phyloP scores from a whole-genome alignment of 2,113 vertebrate genomes.

The Osmerus eperlanus region DNA sequence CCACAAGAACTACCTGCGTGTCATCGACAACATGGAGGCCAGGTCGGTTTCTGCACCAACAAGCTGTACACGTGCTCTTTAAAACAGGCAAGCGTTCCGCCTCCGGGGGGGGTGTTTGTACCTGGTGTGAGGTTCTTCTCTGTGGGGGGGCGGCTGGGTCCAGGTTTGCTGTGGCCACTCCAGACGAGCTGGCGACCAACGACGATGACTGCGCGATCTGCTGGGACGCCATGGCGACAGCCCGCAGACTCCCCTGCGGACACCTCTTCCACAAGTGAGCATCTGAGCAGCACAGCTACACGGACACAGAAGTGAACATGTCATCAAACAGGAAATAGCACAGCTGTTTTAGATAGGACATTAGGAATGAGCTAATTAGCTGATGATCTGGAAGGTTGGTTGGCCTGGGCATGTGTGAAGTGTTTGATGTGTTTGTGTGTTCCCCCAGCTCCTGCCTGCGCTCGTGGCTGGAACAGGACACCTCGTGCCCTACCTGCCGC shows the following conservation, averaged over 20 bases:
- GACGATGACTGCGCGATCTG: constrained; percentile 98
- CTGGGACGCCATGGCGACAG: constrained; percentile 94
- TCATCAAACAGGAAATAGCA: too few relatives aligned
- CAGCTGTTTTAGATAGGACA: too few relatives aligned
- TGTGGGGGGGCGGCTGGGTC: neutral
- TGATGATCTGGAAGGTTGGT: neutral
- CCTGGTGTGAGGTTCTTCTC: neutral
- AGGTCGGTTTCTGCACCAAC: constrained; percentile 65
- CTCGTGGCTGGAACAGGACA: constrained; percentile 97
- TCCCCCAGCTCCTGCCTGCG: constrained; percentile 86
- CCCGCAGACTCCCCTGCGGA: constrained; percentile 84
- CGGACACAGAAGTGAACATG: too few relatives aligned
- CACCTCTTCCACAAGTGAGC: neutral
- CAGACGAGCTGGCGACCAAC: constrained; percentile 89
- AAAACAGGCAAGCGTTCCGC: neutral
- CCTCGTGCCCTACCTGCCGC: constrained; percentile 94
- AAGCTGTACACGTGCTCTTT: neutral
- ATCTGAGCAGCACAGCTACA: neutral
- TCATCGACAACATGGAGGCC: constrained; percentile 97
- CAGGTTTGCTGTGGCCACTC: constrained; percentile 93
- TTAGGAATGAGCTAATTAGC: too few relatives aligned
- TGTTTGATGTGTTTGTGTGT: neutral
- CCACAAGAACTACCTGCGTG: constrained; percentile 95
- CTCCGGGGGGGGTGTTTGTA: neutral
- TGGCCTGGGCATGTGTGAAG: neutral